These are phyloP conservation scores for Agriotes lineatus DNA, from an alignment of 2,888 invertebrate species.

Conservation along the genomic window DNA sequence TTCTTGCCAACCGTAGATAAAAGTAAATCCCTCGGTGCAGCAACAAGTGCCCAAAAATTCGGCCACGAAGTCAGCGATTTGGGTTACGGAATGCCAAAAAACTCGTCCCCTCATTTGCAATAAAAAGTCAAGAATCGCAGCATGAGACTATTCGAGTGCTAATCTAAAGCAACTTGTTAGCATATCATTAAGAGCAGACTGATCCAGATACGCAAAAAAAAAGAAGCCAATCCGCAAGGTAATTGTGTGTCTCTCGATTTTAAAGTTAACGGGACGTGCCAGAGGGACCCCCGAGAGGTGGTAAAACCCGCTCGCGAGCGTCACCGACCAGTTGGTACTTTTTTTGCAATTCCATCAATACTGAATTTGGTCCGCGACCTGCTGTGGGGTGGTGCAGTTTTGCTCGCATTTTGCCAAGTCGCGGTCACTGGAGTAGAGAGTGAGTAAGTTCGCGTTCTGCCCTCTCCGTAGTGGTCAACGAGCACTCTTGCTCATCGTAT, in stretches of 20 bases:
- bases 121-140: not conserved
- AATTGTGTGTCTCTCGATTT: constrained; percentile 15
- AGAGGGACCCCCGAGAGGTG: constrained; percentile 23
- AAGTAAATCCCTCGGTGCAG: too few relatives aligned
- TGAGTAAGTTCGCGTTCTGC: constrained; percentile 47
- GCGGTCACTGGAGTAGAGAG: constrained; percentile 61
- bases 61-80: not conserved
- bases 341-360: constrained; percentile 32
- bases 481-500: constrained; percentile 43
- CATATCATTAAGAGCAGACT: constrained; percentile 28
- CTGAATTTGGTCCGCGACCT: constrained; percentile 37
- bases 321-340: constrained; percentile 9
- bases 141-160: not conserved
- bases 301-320: constrained; percentile 18
- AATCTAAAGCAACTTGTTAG: constrained; percentile 18
- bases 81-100: not conserved
- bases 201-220: constrained; percentile 25
- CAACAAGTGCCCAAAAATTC: too few relatives aligned
- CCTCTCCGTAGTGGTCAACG: constrained; percentile 39
- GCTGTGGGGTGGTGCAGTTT: constrained; percentile 39
- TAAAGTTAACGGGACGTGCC: constrained; percentile 30
- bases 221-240: constrained; percentile 1
- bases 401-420: constrained; percentile 45
- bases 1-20: too few relatives aligned
- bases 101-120: not conserved